These are phyloP conservation scores for Galago senegalensis DNA, from an alignment of 2,797 vertebrate species.

Conservation along the genomic window DNA sequence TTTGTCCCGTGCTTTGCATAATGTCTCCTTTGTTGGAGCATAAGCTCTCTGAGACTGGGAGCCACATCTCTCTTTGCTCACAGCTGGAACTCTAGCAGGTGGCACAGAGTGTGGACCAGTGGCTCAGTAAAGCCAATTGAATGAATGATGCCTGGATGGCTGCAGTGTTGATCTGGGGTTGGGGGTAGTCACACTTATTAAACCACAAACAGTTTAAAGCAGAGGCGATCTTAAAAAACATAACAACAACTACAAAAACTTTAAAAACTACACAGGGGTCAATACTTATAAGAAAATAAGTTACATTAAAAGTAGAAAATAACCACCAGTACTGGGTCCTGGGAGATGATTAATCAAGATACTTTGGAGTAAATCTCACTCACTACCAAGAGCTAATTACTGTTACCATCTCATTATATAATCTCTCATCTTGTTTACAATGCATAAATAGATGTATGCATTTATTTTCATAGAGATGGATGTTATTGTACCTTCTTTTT, in stretches of 20 bases:
- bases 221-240: background rate
- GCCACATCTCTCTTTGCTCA: background rate
- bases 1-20: background rate
- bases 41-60: background rate
- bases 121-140: background rate
- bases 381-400: background rate
- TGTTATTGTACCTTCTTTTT: background rate
- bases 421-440: background rate
- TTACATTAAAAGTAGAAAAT: background rate
- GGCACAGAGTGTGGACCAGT: background rate
- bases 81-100: background rate
- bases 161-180: background rate
- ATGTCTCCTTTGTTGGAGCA: background rate
- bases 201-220: background rate
- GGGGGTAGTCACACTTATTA: background rate
- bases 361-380: constrained; percentile 25
- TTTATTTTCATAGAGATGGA: background rate
- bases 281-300: background rate
- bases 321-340: background rate
- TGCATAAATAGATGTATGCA: background rate
- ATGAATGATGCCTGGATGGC: background rate
- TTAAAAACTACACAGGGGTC: background rate
- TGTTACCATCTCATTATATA: background rate
- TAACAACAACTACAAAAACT: background rate
- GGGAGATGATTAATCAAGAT: background rate